Conservation (phyloP, 2,113 vertebrate species). For the Cairina moschata region DNA sequence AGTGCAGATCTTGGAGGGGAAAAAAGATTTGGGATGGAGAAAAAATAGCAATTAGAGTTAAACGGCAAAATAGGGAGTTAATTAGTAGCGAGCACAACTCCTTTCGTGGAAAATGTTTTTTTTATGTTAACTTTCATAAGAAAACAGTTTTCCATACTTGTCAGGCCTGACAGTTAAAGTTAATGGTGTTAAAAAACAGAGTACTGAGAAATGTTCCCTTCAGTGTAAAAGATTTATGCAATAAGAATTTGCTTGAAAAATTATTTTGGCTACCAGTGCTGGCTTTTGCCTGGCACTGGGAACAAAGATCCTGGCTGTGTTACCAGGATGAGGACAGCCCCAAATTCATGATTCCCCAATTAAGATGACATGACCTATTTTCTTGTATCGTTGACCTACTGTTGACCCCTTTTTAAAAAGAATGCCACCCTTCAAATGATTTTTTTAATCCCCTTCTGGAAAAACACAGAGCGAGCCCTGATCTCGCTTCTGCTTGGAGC, state of each 20-base stretch:
- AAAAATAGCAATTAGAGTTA: slow-evolving; percentile 41
- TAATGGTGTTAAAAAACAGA: slow-evolving; percentile 69
- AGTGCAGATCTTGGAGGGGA: slow-evolving; percentile 5
- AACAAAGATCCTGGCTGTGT: slow-evolving; percentile 52
- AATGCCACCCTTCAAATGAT: background rate
- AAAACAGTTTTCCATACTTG: slow-evolving; percentile 67
- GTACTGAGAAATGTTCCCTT: slow-evolving; percentile 60
- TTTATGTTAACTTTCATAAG: slow-evolving; percentile 58
- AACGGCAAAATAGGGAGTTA: slow-evolving; percentile 40
- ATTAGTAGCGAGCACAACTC: slow-evolving; percentile 11
- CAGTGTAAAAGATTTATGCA: slow-evolving; percentile 55
- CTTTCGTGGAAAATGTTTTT: slow-evolving; percentile 59
- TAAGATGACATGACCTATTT: slow-evolving; percentile 34
- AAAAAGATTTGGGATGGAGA: background rate
- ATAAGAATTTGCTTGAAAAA: slow-evolving; percentile 43
- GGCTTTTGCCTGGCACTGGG: background rate
- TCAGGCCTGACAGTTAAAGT: slow-evolving; percentile 71
- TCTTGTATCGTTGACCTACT: slow-evolving; percentile 8
- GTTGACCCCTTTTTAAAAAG: slow-evolving; percentile 13
- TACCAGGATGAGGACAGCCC: background rate
- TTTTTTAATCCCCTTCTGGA: background rate
- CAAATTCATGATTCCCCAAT: slow-evolving; percentile 1
- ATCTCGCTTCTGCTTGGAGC: background rate
- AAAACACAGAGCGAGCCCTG: background rate
- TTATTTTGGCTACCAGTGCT: slow-evolving; percentile 18